A percentile compares a stretch with the other conserved stretches of the same genome.
phyloP scores from a whole-genome alignment of 2,113 vertebrate species.

The Sporophila hypoxantha region DNA sequence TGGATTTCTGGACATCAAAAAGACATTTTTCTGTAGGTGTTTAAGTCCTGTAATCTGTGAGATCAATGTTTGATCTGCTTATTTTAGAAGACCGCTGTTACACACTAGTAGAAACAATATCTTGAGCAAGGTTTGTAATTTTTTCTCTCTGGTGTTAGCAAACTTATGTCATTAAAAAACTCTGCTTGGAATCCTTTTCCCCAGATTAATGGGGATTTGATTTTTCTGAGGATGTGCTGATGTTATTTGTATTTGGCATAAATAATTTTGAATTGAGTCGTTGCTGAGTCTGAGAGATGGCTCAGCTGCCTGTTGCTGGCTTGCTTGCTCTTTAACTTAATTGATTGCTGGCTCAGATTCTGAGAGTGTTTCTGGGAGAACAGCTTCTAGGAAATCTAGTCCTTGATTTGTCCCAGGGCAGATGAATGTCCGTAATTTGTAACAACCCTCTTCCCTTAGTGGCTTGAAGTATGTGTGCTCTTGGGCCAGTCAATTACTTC shows the following conservation, averaged over 20 bases:
- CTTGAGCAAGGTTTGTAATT: background rate
- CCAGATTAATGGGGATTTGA: background rate
- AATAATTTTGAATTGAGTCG: background rate
- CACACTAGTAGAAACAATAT: background rate
- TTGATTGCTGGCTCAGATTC: background rate
- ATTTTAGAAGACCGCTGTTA: background rate
- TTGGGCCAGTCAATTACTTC: background rate
- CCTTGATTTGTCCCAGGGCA: background rate
- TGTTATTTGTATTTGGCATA: background rate
- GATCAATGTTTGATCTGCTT: background rate
- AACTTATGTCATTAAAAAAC: background rate
- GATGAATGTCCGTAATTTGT: background rate
- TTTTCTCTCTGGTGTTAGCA: background rate
- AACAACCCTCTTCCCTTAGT: background rate
- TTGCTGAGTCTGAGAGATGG: background rate
- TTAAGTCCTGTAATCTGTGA: background rate
- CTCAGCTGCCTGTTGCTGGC: background rate
- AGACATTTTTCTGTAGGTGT: background rate
- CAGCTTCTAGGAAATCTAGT: conserved; percentile 20
- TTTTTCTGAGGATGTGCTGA: conserved; percentile 2
- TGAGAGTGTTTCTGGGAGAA: background rate
- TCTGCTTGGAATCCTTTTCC: background rate
- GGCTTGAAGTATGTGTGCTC: background rate
- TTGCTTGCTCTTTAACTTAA: background rate
- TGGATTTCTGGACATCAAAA: background rate